Base-by-base conservation (phyloP, 2,797 vertebrate genomes). In the Eulemur albifrons region DNA sequence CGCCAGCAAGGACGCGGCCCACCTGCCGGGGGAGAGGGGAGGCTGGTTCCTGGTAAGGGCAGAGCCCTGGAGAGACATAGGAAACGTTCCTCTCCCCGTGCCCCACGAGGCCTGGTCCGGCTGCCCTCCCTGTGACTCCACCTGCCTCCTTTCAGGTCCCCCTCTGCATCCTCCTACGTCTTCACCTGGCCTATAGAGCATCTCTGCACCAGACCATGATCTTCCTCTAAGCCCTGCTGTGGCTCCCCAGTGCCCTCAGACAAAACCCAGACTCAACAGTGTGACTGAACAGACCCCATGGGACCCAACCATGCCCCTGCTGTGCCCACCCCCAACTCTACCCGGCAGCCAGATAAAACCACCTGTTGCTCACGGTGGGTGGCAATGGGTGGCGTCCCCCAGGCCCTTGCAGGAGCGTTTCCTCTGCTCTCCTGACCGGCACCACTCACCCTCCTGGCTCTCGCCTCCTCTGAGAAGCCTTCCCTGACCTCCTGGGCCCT, bases 21-120 rank as follows among this genome's bases (percentile, higher is more conserved):
- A 25, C 14, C 43, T 4, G 14, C 17, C 0, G 0, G 14, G 0
- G 3, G 54, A 17, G 32, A 32, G 17, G 8, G 81, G 35, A 14
- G 67, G 25, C 45, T 17, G 50, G 40, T 10, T 23, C 25, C 32
- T 3, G 6, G 25, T 11, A 7, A 17, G 32, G 65, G 54, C 7
- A 1, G 63, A 4, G 6, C 45, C 48, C 48, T 77, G 27, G 21
- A 23, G 72, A 35, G 59, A 17, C 21, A 12, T 3, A 7, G 17
- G 10, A 17, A 7, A 11, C 21, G 9, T 25, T 27, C 45, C 23
- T 57, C 9, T 35, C 7, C 2, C 50, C 23, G 0, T 20, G 1
- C 0, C 40, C 20, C 10, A 10, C 1, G 11, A 1, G 0, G 40
- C 40, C 75, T 65, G 20, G 75, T 13, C 52, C 52, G 4, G 3